Evolutionary conservation across 2,888 invertebrate genomes (phyloP), one percentile per base, ranked within the genome.

Genomic region (Anodontia alba): DNA sequence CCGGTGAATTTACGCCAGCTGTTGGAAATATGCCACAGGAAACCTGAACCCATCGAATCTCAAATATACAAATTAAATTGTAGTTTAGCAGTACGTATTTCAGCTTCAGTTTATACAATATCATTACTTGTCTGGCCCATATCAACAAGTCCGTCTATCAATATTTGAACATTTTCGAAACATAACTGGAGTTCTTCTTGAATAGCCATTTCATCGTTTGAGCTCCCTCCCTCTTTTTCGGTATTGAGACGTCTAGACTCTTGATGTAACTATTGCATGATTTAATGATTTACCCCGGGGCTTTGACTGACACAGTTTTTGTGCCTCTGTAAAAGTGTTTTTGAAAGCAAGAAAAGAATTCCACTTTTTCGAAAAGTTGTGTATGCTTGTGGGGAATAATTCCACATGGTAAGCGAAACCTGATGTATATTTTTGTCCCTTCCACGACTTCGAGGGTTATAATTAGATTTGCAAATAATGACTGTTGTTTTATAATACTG

Each of bases 11-110:
- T 36, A 73, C 71, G 26, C 71, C 74, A 57, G 54, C 12, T 29
- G 78, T 68, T 23, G 78, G 78, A 69, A 74, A 81, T 73, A 76
- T n/a, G 76, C 76, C n/a, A 76, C 46, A n/a, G 80, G 80, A 51
- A 80, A 80, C 1, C 80, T 49, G 57, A 80, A 80, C 23, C 76
- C 80, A 31, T 72, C 76, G 69, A 62, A 69, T 20, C 71, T 51
- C n/a, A 80, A n/a, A 76, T 68, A 80, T 26, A n/a, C n/a, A n/a
- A n/a, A n/a, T 10, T 15, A 15, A 42, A 42, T 42, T 42, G 42
- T 42, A 42, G 15, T 42, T 42, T 42, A 42, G 42, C 42, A 10
- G 42, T 42, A 15, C 42, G 42, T 42, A 42, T 42, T 42, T 42
- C 42, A 42, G 42, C 42, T 42, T 78, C 42, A 78, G 72, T 42